A percentile compares a stretch with the other conserved stretches of the same genome.
Evolutionary conservation across 2,797 vertebrate species (phyloP).

Genomic region (Neosalanx taihuensis): DNA sequence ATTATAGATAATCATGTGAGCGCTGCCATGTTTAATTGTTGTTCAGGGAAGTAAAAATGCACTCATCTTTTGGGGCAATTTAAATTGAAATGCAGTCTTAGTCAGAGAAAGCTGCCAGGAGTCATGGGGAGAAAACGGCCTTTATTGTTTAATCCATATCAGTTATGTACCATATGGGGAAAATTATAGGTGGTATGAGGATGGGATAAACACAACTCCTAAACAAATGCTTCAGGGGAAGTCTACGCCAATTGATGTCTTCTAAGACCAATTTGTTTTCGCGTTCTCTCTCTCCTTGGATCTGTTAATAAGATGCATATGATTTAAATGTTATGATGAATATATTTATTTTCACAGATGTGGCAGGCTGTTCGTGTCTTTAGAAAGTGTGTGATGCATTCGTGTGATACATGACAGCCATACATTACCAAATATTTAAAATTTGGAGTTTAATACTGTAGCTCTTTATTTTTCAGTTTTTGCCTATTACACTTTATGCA

Average conservation of each 20-base stretch:
- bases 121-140: conserved; percentile 69
- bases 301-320: conserved; percentile 33
- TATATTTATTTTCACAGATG: neutral
- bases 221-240: conserved; percentile 66
- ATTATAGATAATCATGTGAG: conserved; percentile 55
- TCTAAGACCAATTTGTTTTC: conserved; percentile 66
- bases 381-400: neutral
- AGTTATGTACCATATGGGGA: conserved; percentile 72
- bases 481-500: too few species aligned
- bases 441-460: too few species aligned
- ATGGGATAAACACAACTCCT: conserved; percentile 63
- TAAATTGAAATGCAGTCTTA: conserved; percentile 66
- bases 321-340: conserved; percentile 2
- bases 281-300: conserved; percentile 44
- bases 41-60: conserved; percentile 52
- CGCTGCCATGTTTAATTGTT: conserved; percentile 63
- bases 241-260: conserved; percentile 62
- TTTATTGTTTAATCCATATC: conserved; percentile 78
- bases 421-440: too few species aligned
- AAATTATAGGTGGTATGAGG: conserved; percentile 72
- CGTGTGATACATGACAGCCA: too few species aligned
- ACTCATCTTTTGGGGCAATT: conserved; percentile 64
- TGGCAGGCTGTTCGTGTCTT: neutral
- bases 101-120: conserved; percentile 62
- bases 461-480: too few species aligned